Base-by-base conservation (phyloP, 1,140 invertebrate genomes). In the Archegozetes longisetosus region DNA sequence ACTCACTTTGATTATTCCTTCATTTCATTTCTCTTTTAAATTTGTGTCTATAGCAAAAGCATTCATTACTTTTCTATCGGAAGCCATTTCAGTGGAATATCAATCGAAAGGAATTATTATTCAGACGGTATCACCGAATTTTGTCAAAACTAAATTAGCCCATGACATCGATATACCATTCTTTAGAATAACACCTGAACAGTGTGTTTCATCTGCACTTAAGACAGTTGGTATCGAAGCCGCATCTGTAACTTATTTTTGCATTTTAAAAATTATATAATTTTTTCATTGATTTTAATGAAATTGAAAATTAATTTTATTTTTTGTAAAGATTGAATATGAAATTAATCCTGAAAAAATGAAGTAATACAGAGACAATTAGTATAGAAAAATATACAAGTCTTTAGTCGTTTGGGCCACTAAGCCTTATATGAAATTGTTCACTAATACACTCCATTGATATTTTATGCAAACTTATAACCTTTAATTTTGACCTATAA, bases 221-320 rank as follows among this genome's bases (percentile, higher is more conserved):
- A 79, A 77, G 62, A 84, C 85, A 13, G 76, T 88, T 28, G 88
- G 88, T 20, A 78, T 87, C 49, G 78, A 82, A 62, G 73, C 74
- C 1, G 76, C 48, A 88, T 87, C 0, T 82, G 82, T 3, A 88
- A 86, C 73, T 76, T 49, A 88, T 87, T 1, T 82, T 82, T 3
- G 88, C 86, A 22, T 91, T 88, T 70, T 78, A 50, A 70, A 73
- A 58, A 88, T 70, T 78, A 70, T 70, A 62, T 51, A 68, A 32
- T 48, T 48, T 58, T 28, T 22, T 57, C 9, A 27, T 40, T 17
- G 60, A 40, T 24, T 60, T 61, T 27, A 28, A 60, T 50, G 52
- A 40, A 40, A 9, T 50, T 28, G 14, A 60, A 60, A 22, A 50
- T 47, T 55, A 25, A n/a, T 32, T 12, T 46, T 61, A 17, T 47